Evolutionary conservation across 2,888 invertebrate species (phyloP), one percentile per base, ranked within the genome.

Genomic region (Nasonia oneida): DNA sequence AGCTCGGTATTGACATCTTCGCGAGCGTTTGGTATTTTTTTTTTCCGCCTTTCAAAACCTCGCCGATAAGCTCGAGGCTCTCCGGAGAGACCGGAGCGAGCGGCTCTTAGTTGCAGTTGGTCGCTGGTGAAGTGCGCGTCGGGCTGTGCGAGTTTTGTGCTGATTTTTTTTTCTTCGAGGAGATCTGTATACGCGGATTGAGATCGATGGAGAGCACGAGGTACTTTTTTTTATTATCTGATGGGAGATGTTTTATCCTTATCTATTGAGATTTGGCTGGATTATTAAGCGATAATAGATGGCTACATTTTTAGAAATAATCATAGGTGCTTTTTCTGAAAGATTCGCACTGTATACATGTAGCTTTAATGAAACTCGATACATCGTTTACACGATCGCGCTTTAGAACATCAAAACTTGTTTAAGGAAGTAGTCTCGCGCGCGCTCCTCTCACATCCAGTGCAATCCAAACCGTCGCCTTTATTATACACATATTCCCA

Each of bases 1-100:
- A 1, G 29, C 87, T 89, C 90, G 88, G 89, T 90, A 91, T 91
- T 91, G 90, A 91, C 90, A 91, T 89, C 89, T 89, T 82, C 74
- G 81, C 87, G 87, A 89, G 88, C 89, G 88, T 88, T 86, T 86
- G 42, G 80, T 71, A 67, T 71, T 83, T 71, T 71, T 70, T 23
- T 23, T 23, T 23, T 1, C 29, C 5, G 10, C 18, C 57, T 81
- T 57, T 67, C 33, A 14, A 29, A 33, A 14, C 67, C 23, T 23
- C 37, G 37, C 64, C 53, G 57, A 33, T 67, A 67, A 67, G 14
- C 29, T 57, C 10, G 57, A 47, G 12, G 12, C 47, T 47, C 47
- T 47, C 8, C 6, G 10, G 42, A 12, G 47, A 12, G 47, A 47
- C 47, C 42, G 8, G 8, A 42, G 42, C 1, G 42, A 47, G 47